Conservation (phyloP, 2,888 invertebrate genomes). For the Drosophila mettleri region DNA sequence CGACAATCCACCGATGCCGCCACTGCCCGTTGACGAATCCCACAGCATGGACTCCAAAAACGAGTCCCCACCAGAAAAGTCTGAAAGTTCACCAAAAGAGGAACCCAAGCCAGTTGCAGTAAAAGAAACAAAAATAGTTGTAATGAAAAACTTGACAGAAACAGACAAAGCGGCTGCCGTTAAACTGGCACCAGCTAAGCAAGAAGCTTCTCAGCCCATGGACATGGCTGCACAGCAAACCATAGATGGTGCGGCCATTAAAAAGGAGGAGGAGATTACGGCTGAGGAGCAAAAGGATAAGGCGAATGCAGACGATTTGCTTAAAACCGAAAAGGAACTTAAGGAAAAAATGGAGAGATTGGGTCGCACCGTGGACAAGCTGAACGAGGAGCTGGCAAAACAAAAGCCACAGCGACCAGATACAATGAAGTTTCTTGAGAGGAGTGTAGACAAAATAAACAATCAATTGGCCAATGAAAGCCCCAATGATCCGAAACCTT, state of each 20-base stretch:
- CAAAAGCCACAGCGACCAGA: conserved; percentile 81
- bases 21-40: conserved; percentile 78
- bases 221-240: conserved; percentile 49
- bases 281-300: conserved; percentile 81
- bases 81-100: conserved; percentile 10
- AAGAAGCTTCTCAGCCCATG: background rate
- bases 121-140: background rate
- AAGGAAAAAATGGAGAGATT: conserved; percentile 81
- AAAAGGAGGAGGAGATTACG: conserved; percentile 85
- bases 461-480: conserved; percentile 84
- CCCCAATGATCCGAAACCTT: conserved; percentile 77
- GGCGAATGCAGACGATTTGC: conserved; percentile 78
- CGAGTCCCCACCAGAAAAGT: conserved; percentile 17
- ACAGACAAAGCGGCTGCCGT: background rate
- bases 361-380: conserved; percentile 85
- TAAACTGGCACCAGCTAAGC: background rate
- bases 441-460: conserved; percentile 85
- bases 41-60: conserved; percentile 36
- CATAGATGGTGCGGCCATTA: conserved; percentile 85
- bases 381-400: conserved; percentile 84
- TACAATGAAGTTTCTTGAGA: conserved; percentile 80
- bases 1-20: conserved; percentile 69
- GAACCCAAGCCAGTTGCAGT: conserved; percentile 4
- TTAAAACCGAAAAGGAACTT: conserved; percentile 80
- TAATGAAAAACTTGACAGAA: conserved; percentile 23